Evolutionary conservation across 30 jellyfish, hydroid and myxozoan genomes (phyloP).

Genomic region (Chironex yamaguchii): DNA sequence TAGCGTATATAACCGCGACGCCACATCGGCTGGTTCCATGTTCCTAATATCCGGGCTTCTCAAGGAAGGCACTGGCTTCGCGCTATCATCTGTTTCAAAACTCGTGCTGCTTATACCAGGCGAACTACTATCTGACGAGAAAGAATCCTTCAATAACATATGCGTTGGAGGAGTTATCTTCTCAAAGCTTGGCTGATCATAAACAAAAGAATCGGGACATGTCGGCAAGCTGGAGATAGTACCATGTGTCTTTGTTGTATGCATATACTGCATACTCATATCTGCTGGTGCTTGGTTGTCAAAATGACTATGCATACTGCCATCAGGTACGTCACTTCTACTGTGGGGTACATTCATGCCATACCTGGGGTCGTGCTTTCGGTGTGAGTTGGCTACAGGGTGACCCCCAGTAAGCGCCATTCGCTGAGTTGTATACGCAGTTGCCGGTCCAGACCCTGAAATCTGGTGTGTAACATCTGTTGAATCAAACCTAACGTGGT

Average conservation of each 20-base stretch:
- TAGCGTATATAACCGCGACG: slow-evolving; percentile 81
- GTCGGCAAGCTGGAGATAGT: neutral
- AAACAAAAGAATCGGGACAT: neutral
- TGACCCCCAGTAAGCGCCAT: too few species aligned
- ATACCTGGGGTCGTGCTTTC: too few species aligned
- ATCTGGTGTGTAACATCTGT: neutral
- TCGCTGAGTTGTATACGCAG: neutral
- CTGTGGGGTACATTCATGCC: neutral
- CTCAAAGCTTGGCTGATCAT: neutral
- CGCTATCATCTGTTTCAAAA: neutral
- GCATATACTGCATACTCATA: neutral
- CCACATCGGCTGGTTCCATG: slow-evolving; percentile 87
- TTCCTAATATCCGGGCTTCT: slow-evolving; percentile 9
- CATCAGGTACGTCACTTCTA: neutral
- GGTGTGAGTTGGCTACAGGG: too few species aligned
- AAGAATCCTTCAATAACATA: neutral
- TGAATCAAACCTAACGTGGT: neutral
- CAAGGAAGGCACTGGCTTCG: neutral
- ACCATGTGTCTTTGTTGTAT: neutral
- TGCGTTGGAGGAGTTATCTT: neutral
- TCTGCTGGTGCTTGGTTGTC: neutral
- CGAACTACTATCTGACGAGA: neutral
- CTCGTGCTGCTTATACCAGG: neutral
- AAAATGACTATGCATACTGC: neutral
- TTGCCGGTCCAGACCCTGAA: neutral